A percentile compares a stretch with the other conserved stretches of the same genome.
Conservation (phyloP, 2,113 vertebrate genomes). For the Pholis gunnellus region DNA sequence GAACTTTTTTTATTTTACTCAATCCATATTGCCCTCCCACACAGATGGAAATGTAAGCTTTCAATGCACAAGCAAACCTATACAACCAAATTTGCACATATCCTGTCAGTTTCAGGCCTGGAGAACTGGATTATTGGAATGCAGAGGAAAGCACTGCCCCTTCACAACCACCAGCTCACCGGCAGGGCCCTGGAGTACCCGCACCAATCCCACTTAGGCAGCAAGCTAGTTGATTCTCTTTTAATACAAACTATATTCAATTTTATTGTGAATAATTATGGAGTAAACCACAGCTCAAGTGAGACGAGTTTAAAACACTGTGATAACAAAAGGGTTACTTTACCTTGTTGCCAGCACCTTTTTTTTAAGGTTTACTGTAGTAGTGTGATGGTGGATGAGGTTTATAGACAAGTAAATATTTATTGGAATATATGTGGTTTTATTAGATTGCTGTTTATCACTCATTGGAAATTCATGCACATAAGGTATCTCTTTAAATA, state of each 20-base stretch:
- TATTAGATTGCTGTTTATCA: neutral
- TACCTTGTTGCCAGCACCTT: constrained; percentile 6
- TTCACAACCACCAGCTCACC: neutral
- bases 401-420: constrained; percentile 1
- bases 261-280: neutral
- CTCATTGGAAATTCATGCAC: neutral
- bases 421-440: constrained; percentile 18
- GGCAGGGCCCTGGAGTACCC: constrained; percentile 82
- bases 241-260: neutral
- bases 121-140: constrained; percentile 68
- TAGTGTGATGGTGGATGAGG: neutral
- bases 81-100: neutral
- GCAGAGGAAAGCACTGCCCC: neutral
- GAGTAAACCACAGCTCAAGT: neutral
- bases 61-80: neutral
- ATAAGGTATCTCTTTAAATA: neutral
- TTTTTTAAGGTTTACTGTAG: neutral
- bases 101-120: constrained; percentile 66
- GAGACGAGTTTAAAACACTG: constrained; percentile 24
- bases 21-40: neutral
- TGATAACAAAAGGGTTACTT: neutral
- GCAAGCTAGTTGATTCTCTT: neutral
- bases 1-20: neutral
- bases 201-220: constrained; percentile 67
- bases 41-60: neutral